A percentile compares a stretch with the other conserved stretches of the same genome.
These are phyloP conservation scores for Daubentonia madagascariensis DNA, from an alignment of 2,113 vertebrate genomes.

Conservation along the genomic window DNA sequence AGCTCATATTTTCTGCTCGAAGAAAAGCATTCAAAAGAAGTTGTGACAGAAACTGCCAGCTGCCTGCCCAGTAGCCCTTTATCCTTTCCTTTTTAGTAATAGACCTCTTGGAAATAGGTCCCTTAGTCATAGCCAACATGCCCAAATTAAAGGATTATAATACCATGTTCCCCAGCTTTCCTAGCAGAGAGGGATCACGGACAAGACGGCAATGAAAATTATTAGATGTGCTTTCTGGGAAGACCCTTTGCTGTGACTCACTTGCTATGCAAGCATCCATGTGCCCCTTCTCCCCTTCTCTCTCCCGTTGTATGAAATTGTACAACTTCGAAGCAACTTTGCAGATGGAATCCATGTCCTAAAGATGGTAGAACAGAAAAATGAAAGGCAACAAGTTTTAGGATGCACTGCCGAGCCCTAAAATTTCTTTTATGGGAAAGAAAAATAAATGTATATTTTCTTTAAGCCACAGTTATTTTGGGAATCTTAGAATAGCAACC, in stretches of 20 bases:
- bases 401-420: not conserved
- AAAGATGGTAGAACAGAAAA: not conserved
- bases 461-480: constrained; percentile 2
- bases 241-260: not conserved
- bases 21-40: not conserved
- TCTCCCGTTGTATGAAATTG: not conserved
- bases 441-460: not conserved
- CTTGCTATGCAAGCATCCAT: not conserved
- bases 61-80: not conserved
- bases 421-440: not conserved
- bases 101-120: not conserved
- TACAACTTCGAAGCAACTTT: not conserved
- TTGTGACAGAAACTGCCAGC: not conserved
- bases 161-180: not conserved
- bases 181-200: not conserved
- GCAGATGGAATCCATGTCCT: not conserved
- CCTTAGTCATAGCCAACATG: not conserved
- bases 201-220: not conserved
- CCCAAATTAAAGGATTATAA: not conserved
- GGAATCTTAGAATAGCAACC: not conserved
- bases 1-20: not conserved
- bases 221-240: not conserved
- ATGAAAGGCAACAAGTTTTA: not conserved
- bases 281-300: not conserved
- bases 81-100: not conserved